Evolutionary conservation across 2,797 vertebrate genomes (phyloP).

Genomic region (Pseudochirops corinnae): DNA sequence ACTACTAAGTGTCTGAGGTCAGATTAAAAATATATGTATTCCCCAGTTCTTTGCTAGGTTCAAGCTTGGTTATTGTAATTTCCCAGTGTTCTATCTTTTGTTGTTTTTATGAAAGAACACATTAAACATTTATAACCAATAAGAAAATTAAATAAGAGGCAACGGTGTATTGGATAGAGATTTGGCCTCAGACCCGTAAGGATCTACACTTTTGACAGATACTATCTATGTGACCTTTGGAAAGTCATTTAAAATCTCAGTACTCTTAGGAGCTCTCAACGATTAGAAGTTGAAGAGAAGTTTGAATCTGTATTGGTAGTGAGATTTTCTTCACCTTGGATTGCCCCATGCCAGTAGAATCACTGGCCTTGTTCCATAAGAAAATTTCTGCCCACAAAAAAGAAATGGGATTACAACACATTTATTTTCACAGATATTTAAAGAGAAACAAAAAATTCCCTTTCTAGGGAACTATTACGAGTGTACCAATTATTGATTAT

Average conservation of each 20-base stretch:
- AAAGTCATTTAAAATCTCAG: neutral
- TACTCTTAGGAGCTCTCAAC: neutral
- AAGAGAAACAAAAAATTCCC: constrained; percentile 61
- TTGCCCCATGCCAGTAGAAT: neutral
- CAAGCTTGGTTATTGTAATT: neutral
- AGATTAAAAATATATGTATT: neutral
- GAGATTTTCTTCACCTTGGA: neutral
- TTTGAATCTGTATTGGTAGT: neutral
- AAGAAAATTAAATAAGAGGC: neutral
- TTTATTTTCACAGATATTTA: constrained; percentile 16
- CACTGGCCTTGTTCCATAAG: neutral
- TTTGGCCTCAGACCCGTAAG: neutral
- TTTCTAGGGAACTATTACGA: constrained; percentile 3
- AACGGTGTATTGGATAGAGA: neutral
- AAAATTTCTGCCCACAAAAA: constrained; percentile 20
- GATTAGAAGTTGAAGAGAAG: neutral
- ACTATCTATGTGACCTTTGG: neutral
- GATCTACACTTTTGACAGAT: neutral
- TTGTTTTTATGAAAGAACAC: neutral
- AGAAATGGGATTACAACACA: constrained; percentile 5
- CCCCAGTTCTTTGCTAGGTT: neutral
- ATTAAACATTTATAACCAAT: neutral
- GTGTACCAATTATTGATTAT: constrained; percentile 56
- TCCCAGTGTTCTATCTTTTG: neutral
- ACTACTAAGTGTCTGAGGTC: neutral